These are phyloP conservation scores for Halcyon senegalensis DNA, from an alignment of 2,113 vertebrate genomes.

Conservation along the genomic window DNA sequence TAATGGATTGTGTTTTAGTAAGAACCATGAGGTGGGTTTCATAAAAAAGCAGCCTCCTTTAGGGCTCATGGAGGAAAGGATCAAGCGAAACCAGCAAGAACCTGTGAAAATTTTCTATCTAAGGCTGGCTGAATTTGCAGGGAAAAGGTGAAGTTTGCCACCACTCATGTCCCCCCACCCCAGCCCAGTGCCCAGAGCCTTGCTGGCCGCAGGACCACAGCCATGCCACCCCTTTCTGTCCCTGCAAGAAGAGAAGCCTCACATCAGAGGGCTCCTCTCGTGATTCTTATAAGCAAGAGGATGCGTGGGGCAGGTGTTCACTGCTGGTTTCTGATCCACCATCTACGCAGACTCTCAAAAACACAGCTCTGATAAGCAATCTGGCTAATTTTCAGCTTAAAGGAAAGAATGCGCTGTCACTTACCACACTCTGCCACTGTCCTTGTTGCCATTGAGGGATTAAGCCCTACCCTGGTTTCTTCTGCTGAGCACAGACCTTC, in stretches of 20 bases:
- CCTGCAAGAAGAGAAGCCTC: not conserved
- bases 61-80: not conserved
- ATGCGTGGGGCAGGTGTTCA: not conserved
- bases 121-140: not conserved
- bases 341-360: not conserved
- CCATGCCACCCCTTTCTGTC: not conserved
- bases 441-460: not conserved
- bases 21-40: not conserved
- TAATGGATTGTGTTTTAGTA: not conserved
- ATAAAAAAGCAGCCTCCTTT: not conserved
- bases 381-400: not conserved
- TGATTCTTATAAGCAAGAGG: not conserved
- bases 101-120: not conserved
- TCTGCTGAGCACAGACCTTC: not conserved
- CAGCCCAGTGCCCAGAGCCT: not conserved
- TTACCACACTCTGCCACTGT: not conserved
- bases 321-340: not conserved
- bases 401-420: not conserved
- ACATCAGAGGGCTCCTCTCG: not conserved
- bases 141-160: fast-evolving
- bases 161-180: not conserved
- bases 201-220: not conserved
- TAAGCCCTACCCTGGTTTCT: not conserved
- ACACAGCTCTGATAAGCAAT: not conserved
- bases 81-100: not conserved